phyloP scores from a whole-genome alignment of 2,888 invertebrate genomes.

The Clepsis dumicolana region DNA sequence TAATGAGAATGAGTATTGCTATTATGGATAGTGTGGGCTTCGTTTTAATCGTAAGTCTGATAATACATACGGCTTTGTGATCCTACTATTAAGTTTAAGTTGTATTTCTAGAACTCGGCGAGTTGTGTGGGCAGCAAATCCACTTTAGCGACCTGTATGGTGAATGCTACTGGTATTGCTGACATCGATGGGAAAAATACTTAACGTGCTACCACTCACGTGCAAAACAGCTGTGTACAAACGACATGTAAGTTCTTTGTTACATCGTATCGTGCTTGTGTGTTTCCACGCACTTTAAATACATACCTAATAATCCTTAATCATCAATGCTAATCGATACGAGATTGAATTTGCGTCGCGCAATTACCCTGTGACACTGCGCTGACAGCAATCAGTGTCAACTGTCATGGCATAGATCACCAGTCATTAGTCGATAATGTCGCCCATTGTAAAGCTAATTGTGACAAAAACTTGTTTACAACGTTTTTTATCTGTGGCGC shows the following conservation, averaged over 20 bases:
- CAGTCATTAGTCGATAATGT: constrained; percentile 54
- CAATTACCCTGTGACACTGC: constrained; percentile 25
- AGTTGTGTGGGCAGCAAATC: neutral
- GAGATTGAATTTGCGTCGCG: constrained; percentile 9
- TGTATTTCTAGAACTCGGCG: neutral
- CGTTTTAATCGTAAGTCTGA: neutral
- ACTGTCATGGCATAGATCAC: constrained; percentile 61
- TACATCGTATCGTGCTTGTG: neutral
- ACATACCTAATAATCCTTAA: neutral
- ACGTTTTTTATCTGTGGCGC: constrained; percentile 14
- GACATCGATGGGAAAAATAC: neutral
- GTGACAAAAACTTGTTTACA: constrained; percentile 37
- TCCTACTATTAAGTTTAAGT: neutral
- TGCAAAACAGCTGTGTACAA: neutral
- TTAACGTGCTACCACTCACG: neutral
- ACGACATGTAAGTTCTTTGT: neutral
- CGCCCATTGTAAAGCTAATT: constrained; percentile 29
- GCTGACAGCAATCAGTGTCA: constrained; percentile 58
- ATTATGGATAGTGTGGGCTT: neutral
- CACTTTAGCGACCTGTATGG: too few relatives aligned
- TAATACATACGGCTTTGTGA: too few relatives aligned
- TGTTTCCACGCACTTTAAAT: too few relatives aligned
- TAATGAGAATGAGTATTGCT: neutral
- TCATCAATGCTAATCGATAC: constrained; percentile 5
- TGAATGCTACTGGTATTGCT: neutral